Conservation (phyloP, 2,888 invertebrate genomes). For the Cecidostiba fungosa region DNA sequence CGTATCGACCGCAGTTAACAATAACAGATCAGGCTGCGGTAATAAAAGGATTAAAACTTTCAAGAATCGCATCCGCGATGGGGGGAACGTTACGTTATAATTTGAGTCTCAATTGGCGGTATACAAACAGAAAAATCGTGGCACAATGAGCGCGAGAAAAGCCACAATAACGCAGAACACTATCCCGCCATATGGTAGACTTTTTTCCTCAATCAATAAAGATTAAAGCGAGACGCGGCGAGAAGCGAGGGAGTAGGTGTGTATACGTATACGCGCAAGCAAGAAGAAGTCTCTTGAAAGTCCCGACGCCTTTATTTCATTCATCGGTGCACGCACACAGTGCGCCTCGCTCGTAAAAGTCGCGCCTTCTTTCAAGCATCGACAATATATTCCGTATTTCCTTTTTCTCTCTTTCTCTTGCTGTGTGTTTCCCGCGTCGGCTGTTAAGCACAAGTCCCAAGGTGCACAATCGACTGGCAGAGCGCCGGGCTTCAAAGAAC, state of each 20-base stretch:
- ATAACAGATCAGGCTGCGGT: not conserved
- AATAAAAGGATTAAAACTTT: slow-evolving; percentile 6
- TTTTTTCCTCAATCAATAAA: slow-evolving; percentile 59
- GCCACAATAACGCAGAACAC: not conserved
- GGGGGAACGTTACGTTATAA: not conserved
- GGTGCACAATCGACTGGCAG: slow-evolving; percentile 53
- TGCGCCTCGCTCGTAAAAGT: slow-evolving; percentile 72
- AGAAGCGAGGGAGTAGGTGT: slow-evolving; percentile 18
- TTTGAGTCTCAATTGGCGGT: not conserved
- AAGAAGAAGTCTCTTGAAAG: slow-evolving; percentile 51
- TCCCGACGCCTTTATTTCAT: slow-evolving; percentile 60
- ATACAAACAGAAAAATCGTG: slow-evolving; percentile 17
- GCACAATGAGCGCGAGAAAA: not conserved
- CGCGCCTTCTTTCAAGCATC: slow-evolving; percentile 71
- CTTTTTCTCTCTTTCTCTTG: slow-evolving; percentile 38
- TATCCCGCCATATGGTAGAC: slow-evolving; percentile 13
- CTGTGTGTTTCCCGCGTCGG: slow-evolving; percentile 54
- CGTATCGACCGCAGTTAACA: not conserved
- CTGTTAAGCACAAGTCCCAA: slow-evolving; percentile 48
- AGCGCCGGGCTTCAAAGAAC: slow-evolving; percentile 46
- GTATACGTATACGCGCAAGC: not conserved
- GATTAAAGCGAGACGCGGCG: slow-evolving; percentile 45
- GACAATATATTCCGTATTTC: slow-evolving; percentile 60
- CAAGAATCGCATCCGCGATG: not conserved
- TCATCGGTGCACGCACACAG: slow-evolving; percentile 66